Percentiles rank a stretch among this genome's conserved stretches.
phyloP scores from a whole-genome alignment of 2,113 vertebrate species.

The Pterocles burchelli region DNA sequence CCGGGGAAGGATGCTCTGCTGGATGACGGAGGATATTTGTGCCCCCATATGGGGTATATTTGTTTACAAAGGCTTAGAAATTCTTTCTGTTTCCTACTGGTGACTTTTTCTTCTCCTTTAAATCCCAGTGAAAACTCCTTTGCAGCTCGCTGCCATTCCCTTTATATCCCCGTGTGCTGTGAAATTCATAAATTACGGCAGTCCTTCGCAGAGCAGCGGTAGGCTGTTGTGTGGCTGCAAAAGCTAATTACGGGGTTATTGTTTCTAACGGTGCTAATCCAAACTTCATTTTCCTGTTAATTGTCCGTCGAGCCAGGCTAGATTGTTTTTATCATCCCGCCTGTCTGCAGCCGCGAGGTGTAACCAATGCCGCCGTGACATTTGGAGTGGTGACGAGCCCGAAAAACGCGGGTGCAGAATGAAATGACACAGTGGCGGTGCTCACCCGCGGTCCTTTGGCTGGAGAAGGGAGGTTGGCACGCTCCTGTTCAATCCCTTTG shows the following conservation, averaged over 20 bases:
- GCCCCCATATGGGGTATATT: background rate
- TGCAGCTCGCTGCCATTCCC: slow-evolving; percentile 16
- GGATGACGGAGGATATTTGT: background rate
- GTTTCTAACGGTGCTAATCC: slow-evolving; percentile 55
- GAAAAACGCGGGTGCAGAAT: background rate
- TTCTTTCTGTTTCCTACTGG: background rate
- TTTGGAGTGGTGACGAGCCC: background rate
- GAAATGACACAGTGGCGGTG: background rate
- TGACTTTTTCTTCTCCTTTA: slow-evolving; percentile 14
- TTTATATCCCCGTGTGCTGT: background rate
- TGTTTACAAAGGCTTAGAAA: background rate
- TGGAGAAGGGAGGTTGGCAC: background rate
- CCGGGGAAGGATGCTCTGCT: background rate
- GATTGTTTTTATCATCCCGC: background rate
- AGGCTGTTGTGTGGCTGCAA: slow-evolving; percentile 16
- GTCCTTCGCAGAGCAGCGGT: slow-evolving; percentile 32
- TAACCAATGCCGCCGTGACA: background rate
- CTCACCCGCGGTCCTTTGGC: accelerated
- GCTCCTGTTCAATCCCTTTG: background rate
- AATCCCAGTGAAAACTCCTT: background rate
- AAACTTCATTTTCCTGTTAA: slow-evolving; percentile 31
- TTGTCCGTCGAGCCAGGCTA: slow-evolving; percentile 4
- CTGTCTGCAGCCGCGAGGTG: background rate
- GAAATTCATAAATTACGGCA: background rate
- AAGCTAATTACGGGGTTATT: slow-evolving; percentile 55